These are phyloP conservation scores for Hyperoplus lanceolatus DNA, from an alignment of 2,797 vertebrate genomes.

Conservation along the genomic window DNA sequence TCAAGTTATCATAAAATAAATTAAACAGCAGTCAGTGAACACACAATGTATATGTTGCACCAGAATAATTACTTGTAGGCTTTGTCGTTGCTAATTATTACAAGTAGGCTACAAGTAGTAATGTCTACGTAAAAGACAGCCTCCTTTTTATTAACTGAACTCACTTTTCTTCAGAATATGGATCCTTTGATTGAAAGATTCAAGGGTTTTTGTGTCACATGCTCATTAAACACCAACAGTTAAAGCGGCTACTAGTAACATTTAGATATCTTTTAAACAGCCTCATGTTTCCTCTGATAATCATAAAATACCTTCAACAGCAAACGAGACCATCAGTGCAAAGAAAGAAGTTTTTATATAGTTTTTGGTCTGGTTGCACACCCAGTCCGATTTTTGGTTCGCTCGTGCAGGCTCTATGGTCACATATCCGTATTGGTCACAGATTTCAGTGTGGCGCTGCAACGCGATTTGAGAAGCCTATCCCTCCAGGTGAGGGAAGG, in stretches of 20 bases:
- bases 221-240: neutral
- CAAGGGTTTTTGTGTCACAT: neutral
- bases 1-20: neutral
- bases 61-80: neutral
- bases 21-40: neutral
- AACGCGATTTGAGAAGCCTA: too few species aligned
- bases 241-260: neutral
- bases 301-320: too few species aligned
- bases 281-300: too few species aligned
- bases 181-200: neutral
- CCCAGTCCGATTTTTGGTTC: too few species aligned
- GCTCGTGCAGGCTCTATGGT: too few species aligned
- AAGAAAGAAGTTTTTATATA: too few species aligned
- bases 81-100: neutral
- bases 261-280: too few species aligned
- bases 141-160: neutral
- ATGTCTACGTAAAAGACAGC: neutral
- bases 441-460: too few species aligned
- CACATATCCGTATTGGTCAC: too few species aligned
- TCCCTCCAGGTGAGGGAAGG: too few species aligned
- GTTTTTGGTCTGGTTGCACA: too few species aligned
- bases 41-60: neutral
- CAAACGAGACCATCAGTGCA: too few species aligned
- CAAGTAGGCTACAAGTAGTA: neutral
- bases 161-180: neutral